Evolutionary conservation across 2,113 vertebrate genomes (phyloP), one percentile per base, ranked within the genome.

Genomic region (Pseudorasbora parva): DNA sequence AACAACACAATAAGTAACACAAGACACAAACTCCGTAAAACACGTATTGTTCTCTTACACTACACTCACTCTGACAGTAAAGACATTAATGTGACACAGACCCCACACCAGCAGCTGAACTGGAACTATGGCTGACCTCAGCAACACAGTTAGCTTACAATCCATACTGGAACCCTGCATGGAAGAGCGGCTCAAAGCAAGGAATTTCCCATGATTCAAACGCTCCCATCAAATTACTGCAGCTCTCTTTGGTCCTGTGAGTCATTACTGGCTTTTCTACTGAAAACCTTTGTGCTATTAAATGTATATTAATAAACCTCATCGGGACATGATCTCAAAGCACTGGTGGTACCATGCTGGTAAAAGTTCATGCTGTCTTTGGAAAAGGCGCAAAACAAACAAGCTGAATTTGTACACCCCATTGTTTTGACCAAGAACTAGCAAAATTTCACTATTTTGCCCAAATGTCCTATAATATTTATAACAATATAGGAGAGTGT

Each of bases 141-240:
- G 41, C 4, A 47, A 64, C 57, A 47, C 77, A 45, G 59, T 78
- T 56, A 56, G 73, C 51, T n/a, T 49, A 79, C 59, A 49, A 45
- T 79, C 41, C 59, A 64, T 64, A 64, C 23, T 79, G 77, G 77
- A 79, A 64, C 73, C 57, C 73, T 49, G 41, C 54, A 21, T 25
- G 23, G 19, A 15, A 47, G 10, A 51, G 17, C 25, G 25, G 23
- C 12, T 60, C 72, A 47, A 64, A 79, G 75, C 41, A 64, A 79
- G 59, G 41, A 79, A 79, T 62, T 79, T 64, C 77, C 77, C 77
- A 79, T 79, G 77, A 79, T 79, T 79, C 37, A 60, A 47, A 64
- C 8, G 9, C 41, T 79, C 77, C 59, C n/a, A 30, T 49, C 59
- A 19, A 66, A 64, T 64, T 11, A 79, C 77, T 66, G n/a, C 2